Percentiles rank a stretch among this genome's conserved stretches.
phyloP scores from a whole-genome alignment of 2,888 invertebrate species.

The Noctua janthina region DNA sequence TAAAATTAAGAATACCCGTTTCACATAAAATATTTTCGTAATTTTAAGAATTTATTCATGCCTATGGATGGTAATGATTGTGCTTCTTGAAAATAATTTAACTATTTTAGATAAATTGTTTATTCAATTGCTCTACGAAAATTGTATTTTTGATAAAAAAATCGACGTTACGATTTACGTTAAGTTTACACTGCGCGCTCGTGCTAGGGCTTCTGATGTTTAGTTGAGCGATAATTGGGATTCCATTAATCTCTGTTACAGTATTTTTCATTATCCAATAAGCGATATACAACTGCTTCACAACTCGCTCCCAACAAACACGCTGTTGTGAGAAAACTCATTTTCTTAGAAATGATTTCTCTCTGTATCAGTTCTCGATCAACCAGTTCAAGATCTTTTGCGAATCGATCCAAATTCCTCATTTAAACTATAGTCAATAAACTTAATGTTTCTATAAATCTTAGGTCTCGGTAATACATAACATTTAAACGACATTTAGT shows the following conservation, averaged over 20 bases:
- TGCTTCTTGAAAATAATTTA: too few relatives aligned
- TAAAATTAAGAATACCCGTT: neutral
- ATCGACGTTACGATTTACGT: neutral
- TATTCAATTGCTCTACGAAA: neutral
- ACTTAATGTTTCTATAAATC: neutral
- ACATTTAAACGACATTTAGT: conserved; percentile 12
- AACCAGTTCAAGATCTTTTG: neutral
- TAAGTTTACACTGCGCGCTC: neutral
- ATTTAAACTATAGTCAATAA: conserved; percentile 5
- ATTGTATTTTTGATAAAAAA: neutral
- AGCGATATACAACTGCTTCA: neutral
- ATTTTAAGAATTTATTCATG: too few relatives aligned
- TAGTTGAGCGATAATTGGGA: neutral
- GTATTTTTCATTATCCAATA: neutral
- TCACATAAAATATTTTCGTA: neutral
- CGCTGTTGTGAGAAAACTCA: conserved; percentile 8
- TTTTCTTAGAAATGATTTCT: conserved; percentile 3
- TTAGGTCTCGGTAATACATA: conserved; percentile 8
- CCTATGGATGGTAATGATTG: neutral
- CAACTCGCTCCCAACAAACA: neutral
- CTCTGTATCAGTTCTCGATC: conserved; percentile 3
- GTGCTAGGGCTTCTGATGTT: neutral
- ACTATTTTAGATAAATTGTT: too few relatives aligned
- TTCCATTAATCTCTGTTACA: neutral
- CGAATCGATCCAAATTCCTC: neutral